Conservation (phyloP, 2,888 invertebrate species). For the Ctenicera cuprea region DNA sequence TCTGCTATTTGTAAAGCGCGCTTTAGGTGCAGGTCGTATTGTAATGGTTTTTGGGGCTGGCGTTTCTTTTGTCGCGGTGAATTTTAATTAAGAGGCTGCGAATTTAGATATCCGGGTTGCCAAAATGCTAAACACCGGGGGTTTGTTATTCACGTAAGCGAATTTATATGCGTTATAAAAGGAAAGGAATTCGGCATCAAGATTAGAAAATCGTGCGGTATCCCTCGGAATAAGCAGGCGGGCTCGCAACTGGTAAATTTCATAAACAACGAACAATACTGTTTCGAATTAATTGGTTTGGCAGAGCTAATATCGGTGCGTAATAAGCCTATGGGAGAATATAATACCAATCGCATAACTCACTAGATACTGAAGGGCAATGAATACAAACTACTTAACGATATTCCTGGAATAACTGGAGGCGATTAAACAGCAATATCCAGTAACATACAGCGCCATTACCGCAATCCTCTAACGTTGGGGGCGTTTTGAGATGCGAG, state of each 20-base stretch:
- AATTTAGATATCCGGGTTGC: constrained; percentile 2
- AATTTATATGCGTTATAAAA: constrained; percentile 23
- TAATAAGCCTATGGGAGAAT: constrained; percentile 48
- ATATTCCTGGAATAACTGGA: constrained; percentile 54
- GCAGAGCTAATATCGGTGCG: constrained; percentile 46
- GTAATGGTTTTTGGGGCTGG: constrained; percentile 1
- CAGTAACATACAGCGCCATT: constrained; percentile 54
- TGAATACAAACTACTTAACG: constrained; percentile 57
- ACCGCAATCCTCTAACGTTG: constrained; percentile 48
- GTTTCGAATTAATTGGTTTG: constrained; percentile 48
- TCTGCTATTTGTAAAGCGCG: too few relatives aligned
- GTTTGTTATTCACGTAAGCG: constrained; percentile 13
- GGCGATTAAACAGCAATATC: constrained; percentile 56
- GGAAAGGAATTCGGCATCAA: constrained; percentile 23
- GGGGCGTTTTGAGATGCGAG: constrained; percentile 42
- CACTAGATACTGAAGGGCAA: constrained; percentile 50
- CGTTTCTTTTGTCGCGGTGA: constrained; percentile 20
- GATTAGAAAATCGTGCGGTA: constrained; percentile 34
- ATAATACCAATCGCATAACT: constrained; percentile 52
- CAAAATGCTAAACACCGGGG: neutral
- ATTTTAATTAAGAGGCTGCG: constrained; percentile 22
- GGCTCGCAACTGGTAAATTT: constrained; percentile 21
- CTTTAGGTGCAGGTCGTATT: constrained; percentile 2
- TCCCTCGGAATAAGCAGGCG: constrained; percentile 7
- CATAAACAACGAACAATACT: constrained; percentile 39